Base-by-base conservation (phyloP, 2,888 invertebrate species). In the Ochlodes sylvanus region DNA sequence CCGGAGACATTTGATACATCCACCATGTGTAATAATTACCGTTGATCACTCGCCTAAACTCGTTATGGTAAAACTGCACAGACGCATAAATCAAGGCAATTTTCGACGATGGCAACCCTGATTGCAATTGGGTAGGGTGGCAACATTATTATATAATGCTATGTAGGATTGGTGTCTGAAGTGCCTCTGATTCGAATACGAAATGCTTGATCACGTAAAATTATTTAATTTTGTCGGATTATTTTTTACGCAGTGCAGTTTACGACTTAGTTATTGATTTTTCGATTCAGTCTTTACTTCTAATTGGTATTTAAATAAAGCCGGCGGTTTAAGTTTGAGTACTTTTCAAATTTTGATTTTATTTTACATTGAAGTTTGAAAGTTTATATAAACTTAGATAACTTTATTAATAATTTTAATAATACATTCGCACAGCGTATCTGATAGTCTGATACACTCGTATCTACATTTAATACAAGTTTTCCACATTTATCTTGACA, bases 81-180 rank as follows among this genome's bases (percentile, higher is more conserved):
- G 87, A 87, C 87, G 82, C 82, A 89, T 88, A 88, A 89, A 90
- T 90, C 87, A 86, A 75, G 68, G 71, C 78, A 83, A 87, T 86
- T 86, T 87, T 84, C 78, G 79, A 75, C 77, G 80, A 84, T 82
- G 80, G 81, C 83, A 83, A 80, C 80, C 82, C 82, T 84, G 88
- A 90, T 83, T 84, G 82, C 81, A 76, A 76, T 84, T 80, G 79
- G 82, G 82, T 84, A 83, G 62, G 69, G 63, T 74, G 74, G 72
- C 76, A 76, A 78, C 56, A 62, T 68, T 50, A 62, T 44, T n/a
- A n/a, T n/a, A n/a, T n/a, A n/a, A n/a, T 60, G 66, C 44, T 60
- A 60, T 42, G 65, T 52, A 66, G 65, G 66, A 60, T 27, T 19
- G 58, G 27, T 9, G 38, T 66, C 44, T 19, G 47, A 38, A 42